Evolutionary conservation across 2,888 invertebrate genomes (phyloP), one percentile per base, ranked within the genome.

Genomic region (Thyatira batis): DNA sequence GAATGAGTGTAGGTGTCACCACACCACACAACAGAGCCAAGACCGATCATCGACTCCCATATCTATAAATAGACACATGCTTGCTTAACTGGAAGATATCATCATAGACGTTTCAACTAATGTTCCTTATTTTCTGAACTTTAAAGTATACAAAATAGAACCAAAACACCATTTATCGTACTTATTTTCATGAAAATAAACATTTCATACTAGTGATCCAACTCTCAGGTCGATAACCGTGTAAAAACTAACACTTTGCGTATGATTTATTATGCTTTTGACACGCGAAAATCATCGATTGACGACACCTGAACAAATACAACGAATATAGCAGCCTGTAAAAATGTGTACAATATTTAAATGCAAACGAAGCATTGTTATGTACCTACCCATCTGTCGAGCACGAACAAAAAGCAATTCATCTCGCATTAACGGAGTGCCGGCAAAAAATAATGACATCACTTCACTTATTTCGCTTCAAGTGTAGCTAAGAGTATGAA

Each of bases 401-500:
- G 65, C 76, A 65, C 73, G 73, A 80, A 84, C 84, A 89, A 89
- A 89, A 87, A 87, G 76, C 79, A 77, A 81, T 82, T 80, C 82
- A 82, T 82, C 79, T 84, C 78, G 67, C 82, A 83, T 84, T 82
- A 85, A 78, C 80, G 55, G 71, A 76, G 76, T 70, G 67, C 67
- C 67, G 56, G 77, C 84, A 85, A 86, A 87, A 88, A 89, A 82
- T 72, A 69, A 85, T 89, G 85, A 88, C 85, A 85, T 87, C 89
- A 88, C 76, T 67, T 73, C 69, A 67, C 71, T 79, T 75, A 74
- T 76, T 81, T 79, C 67, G 71, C 63, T 63, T 72, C 60, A 59
- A 74, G 71, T 63, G 53, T 64, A 60, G 51, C 57, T 52, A 55
- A 62, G 60, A 57, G 56, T 64, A 73, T 64, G 57, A 66, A 82